A percentile compares a stretch with the other conserved stretches of the same genome.
phyloP scores from a whole-genome alignment of 2,888 invertebrate genomes.

The Agrenia bidenticulata region DNA sequence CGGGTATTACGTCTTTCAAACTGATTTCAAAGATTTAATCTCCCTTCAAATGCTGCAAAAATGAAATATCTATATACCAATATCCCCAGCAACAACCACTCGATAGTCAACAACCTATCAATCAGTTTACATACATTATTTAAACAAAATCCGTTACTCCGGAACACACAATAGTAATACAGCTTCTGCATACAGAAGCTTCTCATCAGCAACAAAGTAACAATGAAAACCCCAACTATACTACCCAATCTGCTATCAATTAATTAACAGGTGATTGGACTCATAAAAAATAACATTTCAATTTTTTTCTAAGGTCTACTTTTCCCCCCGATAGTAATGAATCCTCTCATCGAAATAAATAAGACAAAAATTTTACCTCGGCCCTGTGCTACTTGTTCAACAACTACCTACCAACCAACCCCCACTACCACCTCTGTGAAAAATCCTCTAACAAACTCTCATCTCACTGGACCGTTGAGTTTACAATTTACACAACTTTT shows the following conservation, averaged over 20 bases:
- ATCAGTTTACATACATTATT: too few species aligned
- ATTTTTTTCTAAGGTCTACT: too few species aligned
- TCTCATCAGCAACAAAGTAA: too few species aligned
- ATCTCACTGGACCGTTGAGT: not conserved
- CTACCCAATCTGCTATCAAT: too few species aligned
- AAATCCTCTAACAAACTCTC: not conserved
- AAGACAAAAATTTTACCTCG: not conserved
- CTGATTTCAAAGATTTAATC: not conserved
- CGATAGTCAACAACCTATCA: too few species aligned
- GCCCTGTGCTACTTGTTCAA: conserved; percentile 6
- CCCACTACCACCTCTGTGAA: not conserved
- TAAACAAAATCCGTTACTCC: too few species aligned
- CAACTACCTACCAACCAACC: not conserved
- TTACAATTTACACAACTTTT: not conserved
- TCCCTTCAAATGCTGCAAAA: not conserved
- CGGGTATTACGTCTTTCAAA: not conserved
- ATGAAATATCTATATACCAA: not conserved
- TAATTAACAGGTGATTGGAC: not conserved
- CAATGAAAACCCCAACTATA: too few species aligned
- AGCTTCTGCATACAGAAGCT: too few species aligned
- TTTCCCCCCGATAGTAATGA: too few species aligned
- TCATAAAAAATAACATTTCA: not conserved
- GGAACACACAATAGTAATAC: too few species aligned
- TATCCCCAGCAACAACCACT: too few species aligned
- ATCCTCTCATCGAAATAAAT: too few species aligned